Evolutionary conservation across 2,797 vertebrate genomes (phyloP).

Genomic region (Sebastes diploproa): DNA sequence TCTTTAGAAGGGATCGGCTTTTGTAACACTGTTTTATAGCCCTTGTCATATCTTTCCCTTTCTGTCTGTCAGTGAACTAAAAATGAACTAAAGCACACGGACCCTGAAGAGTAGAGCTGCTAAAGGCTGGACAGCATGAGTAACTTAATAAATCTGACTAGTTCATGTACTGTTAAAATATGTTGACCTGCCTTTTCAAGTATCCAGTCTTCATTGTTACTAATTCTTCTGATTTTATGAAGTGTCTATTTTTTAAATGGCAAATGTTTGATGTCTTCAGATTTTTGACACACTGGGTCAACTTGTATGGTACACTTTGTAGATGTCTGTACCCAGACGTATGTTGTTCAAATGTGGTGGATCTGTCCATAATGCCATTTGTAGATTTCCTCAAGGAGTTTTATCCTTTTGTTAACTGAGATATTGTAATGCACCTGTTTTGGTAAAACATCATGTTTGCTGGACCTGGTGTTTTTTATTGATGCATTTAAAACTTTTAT

Average conservation of each 20-base stretch:
- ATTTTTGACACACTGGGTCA: conserved; percentile 70
- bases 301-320: conserved; percentile 74
- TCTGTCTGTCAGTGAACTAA: conserved; percentile 62
- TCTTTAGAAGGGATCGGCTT: conserved; percentile 65
- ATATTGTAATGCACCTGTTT: conserved; percentile 79
- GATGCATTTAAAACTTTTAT: conserved; percentile 83
- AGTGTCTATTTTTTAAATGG: conserved; percentile 76
- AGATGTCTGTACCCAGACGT: conserved; percentile 73
- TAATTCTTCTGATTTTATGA: conserved; percentile 75
- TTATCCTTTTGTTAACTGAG: conserved; percentile 81
- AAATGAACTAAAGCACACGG: conserved; percentile 77
- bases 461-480: conserved; percentile 80
- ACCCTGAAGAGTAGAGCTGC: conserved; percentile 71
- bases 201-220: conserved; percentile 77
- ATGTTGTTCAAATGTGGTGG: conserved; percentile 74
- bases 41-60: conserved; percentile 49
- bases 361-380: conserved; percentile 79
- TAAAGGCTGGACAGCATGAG: conserved; percentile 64
- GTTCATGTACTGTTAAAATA: conserved; percentile 72
- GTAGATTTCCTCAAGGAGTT: conserved; percentile 83
- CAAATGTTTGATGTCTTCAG: conserved; percentile 68
- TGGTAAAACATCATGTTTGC: conserved; percentile 79
- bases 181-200: conserved; percentile 73
- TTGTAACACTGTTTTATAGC: conserved; percentile 71
- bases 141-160: conserved; percentile 72